Percentiles rank a stretch among this genome's conserved stretches.
Conservation (phyloP, 2,888 invertebrate genomes). For the Noctua janthina region DNA sequence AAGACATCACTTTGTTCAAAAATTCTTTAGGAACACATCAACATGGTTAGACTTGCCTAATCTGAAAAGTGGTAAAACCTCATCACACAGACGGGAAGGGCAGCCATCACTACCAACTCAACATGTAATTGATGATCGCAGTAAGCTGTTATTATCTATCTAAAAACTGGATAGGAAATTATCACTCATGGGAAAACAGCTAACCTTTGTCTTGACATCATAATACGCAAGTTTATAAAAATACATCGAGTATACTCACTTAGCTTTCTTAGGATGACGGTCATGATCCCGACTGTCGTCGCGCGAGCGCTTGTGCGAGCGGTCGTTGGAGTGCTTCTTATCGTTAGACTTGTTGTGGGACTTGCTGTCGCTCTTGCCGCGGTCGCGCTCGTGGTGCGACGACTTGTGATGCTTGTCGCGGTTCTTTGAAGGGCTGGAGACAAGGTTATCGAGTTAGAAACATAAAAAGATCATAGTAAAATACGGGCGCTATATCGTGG, state of each 20-base stretch:
- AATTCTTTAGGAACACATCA: no score
- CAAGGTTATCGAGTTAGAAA: background rate
- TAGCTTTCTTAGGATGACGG: constrained; percentile 93
- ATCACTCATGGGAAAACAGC: background rate
- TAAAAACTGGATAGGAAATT: background rate
- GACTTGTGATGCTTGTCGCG: constrained; percentile 87
- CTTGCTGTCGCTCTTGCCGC: constrained; percentile 73
- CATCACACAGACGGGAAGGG: background rate
- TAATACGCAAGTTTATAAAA: background rate
- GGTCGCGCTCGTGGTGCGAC: constrained; percentile 76
- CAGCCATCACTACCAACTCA: background rate
- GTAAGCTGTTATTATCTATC: background rate
- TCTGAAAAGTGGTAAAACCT: background rate
- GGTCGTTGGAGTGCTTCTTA: constrained; percentile 79
- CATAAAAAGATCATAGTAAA: background rate
- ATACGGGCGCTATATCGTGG: no score
- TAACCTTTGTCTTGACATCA: background rate
- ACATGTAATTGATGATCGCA: background rate
- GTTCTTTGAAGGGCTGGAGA: constrained; percentile 86
- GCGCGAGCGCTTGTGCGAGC: constrained; percentile 93
- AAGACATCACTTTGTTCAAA: background rate
- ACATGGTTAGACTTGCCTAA: background rate
- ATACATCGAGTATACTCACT: constrained; percentile 79
- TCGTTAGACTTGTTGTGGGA: constrained; percentile 82
- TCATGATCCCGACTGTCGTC: constrained; percentile 93